A percentile compares a stretch with the other conserved stretches of the same genome.
Evolutionary conservation across 2,797 vertebrate species (phyloP).

Genomic region (Melanogrammus aeglefinus): DNA sequence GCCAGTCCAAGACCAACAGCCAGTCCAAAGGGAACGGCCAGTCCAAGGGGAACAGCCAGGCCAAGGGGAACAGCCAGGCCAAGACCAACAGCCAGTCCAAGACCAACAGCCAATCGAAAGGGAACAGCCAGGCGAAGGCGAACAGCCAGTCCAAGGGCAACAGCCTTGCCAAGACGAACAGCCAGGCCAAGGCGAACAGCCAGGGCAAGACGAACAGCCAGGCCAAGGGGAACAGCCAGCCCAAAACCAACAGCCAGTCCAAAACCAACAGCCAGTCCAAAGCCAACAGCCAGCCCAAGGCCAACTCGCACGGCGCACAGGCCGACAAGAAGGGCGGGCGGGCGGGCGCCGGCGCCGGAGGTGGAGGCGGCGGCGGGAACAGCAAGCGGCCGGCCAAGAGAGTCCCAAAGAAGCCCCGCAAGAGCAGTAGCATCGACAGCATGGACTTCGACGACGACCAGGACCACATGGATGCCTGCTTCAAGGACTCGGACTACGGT

Average conservation of each 20-base stretch:
- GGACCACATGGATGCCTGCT: slow-evolving; percentile 95
- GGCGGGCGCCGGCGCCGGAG: slow-evolving; percentile 53
- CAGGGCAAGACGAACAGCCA: no score
- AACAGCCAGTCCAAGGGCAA: not conserved
- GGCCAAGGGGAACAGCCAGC: slow-evolving; percentile 75
- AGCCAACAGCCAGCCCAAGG: slow-evolving; percentile 62
- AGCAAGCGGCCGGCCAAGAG: slow-evolving; percentile 81
- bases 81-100: not conserved
- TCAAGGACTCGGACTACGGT: slow-evolving; percentile 98
- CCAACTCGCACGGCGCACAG: slow-evolving; percentile 78
- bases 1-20: slow-evolving; percentile 85
- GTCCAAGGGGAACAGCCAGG: not conserved
- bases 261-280: slow-evolving; percentile 74
- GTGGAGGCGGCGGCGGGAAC: slow-evolving; percentile 60
- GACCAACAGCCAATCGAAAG: not conserved
- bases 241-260: slow-evolving; percentile 13
- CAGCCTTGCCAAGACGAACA: not conserved
- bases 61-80: not conserved
- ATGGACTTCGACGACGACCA: slow-evolving; percentile 93
- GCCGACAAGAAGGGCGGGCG: slow-evolving; percentile 76
- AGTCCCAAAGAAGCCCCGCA: slow-evolving; percentile 85
- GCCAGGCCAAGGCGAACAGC: not conserved
- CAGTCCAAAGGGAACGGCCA: slow-evolving; percentile 44
- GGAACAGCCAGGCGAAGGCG: not conserved
- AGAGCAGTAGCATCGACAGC: slow-evolving; percentile 84